phyloP scores from a whole-genome alignment of 2,888 invertebrate species.

The Thymelicus lineola region DNA sequence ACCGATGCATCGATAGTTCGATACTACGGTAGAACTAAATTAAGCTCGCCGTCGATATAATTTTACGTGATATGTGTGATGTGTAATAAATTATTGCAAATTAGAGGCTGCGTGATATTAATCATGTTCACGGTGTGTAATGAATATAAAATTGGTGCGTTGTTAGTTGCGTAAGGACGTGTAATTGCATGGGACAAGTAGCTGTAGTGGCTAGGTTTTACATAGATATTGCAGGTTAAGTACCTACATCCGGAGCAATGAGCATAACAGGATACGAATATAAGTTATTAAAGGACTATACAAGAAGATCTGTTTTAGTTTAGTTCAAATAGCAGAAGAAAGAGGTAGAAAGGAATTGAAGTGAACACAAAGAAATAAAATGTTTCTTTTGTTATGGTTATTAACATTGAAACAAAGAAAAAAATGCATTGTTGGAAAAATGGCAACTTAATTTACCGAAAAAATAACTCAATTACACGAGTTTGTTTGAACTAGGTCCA shows the following conservation, averaged over 20 bases:
- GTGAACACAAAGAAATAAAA: too few relatives aligned
- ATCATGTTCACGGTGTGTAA: constrained; percentile 52
- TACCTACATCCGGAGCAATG: constrained; percentile 9
- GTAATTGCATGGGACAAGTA: constrained; percentile 26
- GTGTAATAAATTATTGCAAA: constrained; percentile 61
- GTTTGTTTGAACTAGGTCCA: too few relatives aligned
- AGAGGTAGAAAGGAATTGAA: too few relatives aligned
- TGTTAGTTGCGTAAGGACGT: constrained; percentile 30
- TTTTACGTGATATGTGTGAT: constrained; percentile 69
- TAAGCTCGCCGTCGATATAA: constrained; percentile 63
- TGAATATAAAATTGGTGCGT: constrained; percentile 51
- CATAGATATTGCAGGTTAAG: constrained; percentile 22
- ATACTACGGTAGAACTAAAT: constrained; percentile 54
- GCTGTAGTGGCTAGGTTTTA: constrained; percentile 21
- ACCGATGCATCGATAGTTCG: constrained; percentile 59
- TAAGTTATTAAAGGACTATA: not conserved
- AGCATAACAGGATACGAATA: constrained; percentile 10
- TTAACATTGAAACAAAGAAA: too few relatives aligned
- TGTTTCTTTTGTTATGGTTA: too few relatives aligned
- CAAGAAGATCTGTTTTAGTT: too few relatives aligned
- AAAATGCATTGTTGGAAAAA: too few relatives aligned
- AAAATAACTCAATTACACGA: too few relatives aligned
- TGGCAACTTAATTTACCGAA: too few relatives aligned
- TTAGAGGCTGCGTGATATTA: constrained; percentile 54
- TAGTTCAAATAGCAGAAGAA: too few relatives aligned